Evolutionary conservation across 2,797 vertebrate genomes (phyloP).

Genomic region (Sparus aurata): DNA sequence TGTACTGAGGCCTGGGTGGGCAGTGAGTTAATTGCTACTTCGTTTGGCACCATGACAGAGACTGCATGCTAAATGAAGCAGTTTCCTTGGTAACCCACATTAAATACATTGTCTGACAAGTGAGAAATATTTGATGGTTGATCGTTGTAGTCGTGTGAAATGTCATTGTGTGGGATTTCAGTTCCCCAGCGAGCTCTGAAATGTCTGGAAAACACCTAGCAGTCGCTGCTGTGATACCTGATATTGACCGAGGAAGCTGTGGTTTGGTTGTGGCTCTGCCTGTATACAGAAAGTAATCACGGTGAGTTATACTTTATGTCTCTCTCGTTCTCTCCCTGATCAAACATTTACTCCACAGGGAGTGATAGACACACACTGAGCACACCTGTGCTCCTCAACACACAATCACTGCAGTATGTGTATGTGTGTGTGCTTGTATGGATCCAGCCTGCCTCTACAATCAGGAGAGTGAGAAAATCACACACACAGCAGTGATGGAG

Average conservation of each 20-base stretch:
- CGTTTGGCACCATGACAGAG: constrained; percentile 42
- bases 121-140: constrained; percentile 20
- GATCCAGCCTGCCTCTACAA: constrained; percentile 33
- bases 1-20: constrained; percentile 21
- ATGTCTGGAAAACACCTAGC: constrained; percentile 69
- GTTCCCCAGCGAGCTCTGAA: constrained; percentile 42
- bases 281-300: constrained; percentile 52
- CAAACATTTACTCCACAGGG: constrained; percentile 61
- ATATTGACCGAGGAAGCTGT: constrained; percentile 45
- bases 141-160: constrained; percentile 30
- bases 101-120: constrained; percentile 20
- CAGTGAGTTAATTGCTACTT: constrained; percentile 66
- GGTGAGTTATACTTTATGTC: constrained; percentile 41
- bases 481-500: not conserved
- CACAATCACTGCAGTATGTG: constrained; percentile 10
- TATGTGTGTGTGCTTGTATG: not conserved
- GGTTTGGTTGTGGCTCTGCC: constrained; percentile 46
- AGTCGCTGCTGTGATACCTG: constrained; percentile 46
- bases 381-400: constrained; percentile 53
- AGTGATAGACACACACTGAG: constrained; percentile 49
- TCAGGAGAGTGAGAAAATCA: constrained; percentile 14
- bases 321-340: constrained; percentile 43
- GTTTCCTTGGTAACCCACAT: constrained; percentile 64
- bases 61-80: constrained; percentile 55
- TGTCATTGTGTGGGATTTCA: constrained; percentile 31